Percentiles rank a stretch among this genome's conserved stretches.
These are phyloP conservation scores for Hycleus cichorii DNA, from an alignment of 1,140 invertebrate genomes.

Conservation along the genomic window DNA sequence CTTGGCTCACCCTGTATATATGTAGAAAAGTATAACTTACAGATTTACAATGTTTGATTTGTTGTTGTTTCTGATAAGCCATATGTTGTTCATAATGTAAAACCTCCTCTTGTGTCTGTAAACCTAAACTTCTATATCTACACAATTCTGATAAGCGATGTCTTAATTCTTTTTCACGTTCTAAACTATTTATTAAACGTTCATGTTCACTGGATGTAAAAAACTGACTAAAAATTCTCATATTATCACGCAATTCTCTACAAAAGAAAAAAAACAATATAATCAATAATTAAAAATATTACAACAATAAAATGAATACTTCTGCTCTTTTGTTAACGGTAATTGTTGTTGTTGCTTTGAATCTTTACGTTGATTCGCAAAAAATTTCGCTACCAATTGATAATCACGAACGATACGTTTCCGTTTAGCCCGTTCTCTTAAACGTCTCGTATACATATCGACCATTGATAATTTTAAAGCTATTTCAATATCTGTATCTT, in stretches of 20 bases:
- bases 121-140: conserved; percentile 72
- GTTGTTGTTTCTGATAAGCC: conserved; percentile 45
- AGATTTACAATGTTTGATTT: conserved; percentile 46
- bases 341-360: conserved; percentile 51
- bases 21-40: conserved; percentile 42
- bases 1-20: not conserved
- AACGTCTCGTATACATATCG: conserved; percentile 79
- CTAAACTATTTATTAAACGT: conserved; percentile 65
- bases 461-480: conserved; percentile 72
- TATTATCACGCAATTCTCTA: conserved; percentile 70
- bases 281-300: not conserved
- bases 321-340: conserved; percentile 64
- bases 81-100: conserved; percentile 73
- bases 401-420: conserved; percentile 84
- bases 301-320: conserved; percentile 44
- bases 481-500: conserved; percentile 86
- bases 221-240: conserved; percentile 81
- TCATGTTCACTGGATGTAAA: conserved; percentile 77
- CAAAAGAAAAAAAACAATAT: conserved; percentile 15
- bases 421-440: conserved; percentile 76
- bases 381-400: conserved; percentile 76
- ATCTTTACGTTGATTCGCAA: conserved; percentile 55
- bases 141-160: conserved; percentile 73
- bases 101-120: conserved; percentile 73
- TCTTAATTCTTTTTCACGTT: conserved; percentile 76